A percentile compares a stretch with the other conserved stretches of the same genome.
Conservation (phyloP, 2,888 invertebrate genomes). For the Cryptosula pallasiana region DNA sequence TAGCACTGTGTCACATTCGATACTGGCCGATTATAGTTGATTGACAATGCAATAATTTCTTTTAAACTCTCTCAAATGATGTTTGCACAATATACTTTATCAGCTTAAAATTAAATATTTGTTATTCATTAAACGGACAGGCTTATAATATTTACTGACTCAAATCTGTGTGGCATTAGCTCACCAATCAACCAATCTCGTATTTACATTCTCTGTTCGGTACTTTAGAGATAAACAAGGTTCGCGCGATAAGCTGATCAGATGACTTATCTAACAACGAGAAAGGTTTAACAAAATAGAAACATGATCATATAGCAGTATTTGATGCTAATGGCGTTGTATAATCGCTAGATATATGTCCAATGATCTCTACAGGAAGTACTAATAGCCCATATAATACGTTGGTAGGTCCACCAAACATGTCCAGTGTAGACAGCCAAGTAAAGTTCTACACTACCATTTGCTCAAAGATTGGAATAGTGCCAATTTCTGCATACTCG, state of each 20-base stretch:
- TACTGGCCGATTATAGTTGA: background rate
- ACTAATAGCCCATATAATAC: background rate
- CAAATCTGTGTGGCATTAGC: background rate
- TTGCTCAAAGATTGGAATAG: background rate
- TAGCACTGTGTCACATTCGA: background rate
- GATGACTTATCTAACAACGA: background rate
- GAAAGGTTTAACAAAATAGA: background rate
- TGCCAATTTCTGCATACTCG: background rate
- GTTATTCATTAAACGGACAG: background rate
- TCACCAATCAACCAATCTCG: too few species aligned
- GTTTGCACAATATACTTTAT: background rate
- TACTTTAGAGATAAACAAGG: background rate
- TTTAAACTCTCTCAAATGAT: background rate
- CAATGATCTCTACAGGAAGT: too few species aligned
- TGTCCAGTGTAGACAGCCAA: background rate
- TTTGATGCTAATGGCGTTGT: too few species aligned
- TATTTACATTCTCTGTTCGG: background rate
- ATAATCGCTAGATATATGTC: too few species aligned
- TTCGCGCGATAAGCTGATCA: background rate
- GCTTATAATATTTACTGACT: background rate
- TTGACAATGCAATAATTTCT: background rate
- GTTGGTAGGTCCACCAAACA: background rate
- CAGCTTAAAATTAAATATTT: background rate
- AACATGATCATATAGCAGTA: too few species aligned
- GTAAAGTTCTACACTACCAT: background rate